Percentiles rank a stretch among this genome's conserved stretches.
Conservation (phyloP, 1,140 invertebrate species). For the Holotrichia oblita region DNA sequence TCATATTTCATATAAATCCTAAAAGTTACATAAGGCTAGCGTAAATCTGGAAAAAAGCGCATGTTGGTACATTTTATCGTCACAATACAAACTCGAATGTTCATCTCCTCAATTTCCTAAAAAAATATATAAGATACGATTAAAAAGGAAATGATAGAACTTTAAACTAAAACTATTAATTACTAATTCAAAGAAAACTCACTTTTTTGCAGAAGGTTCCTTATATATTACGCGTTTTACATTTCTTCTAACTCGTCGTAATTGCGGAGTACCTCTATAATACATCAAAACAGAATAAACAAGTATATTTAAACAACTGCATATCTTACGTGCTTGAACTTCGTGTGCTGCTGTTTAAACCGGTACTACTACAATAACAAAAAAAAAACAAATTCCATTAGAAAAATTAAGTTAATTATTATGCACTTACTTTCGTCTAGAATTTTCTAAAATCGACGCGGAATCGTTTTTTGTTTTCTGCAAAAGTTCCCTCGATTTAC, state of each 20-base stretch:
- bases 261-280: neutral
- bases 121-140: neutral
- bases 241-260: neutral
- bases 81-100: neutral
- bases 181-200: neutral
- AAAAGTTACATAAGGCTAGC: neutral
- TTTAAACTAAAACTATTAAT: neutral
- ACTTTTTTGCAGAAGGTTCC: neutral
- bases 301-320: neutral
- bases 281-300: neutral
- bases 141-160: neutral
- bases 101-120: slow-evolving; percentile 18
- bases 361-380: neutral
- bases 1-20: neutral
- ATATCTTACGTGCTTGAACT: neutral
- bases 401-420: neutral
- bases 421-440: neutral
- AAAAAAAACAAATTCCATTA: neutral
- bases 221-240: neutral
- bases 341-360: neutral
- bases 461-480: neutral
- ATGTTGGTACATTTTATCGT: neutral
- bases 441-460: neutral
- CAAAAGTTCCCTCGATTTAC: neutral
- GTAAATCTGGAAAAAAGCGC: neutral